These are phyloP conservation scores for Hymenopus coronatus DNA, from an alignment of 2,888 invertebrate species.

Conservation along the genomic window DNA sequence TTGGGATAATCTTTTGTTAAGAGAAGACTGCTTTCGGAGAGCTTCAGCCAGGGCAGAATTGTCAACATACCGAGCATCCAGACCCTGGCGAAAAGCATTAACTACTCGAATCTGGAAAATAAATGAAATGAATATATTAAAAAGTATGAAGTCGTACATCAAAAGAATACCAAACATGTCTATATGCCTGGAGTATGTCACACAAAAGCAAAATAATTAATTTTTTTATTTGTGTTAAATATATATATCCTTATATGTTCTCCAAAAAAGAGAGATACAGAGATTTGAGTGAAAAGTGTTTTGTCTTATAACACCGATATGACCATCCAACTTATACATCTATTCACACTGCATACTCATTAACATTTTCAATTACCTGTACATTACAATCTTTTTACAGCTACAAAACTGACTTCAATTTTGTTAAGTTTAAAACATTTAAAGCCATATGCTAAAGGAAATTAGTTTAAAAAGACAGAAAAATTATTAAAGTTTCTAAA, in stretches of 20 bases:
- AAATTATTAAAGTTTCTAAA: not conserved
- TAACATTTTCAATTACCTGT: not conserved
- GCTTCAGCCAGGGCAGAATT: slow-evolving; percentile 90
- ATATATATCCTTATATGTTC: not conserved
- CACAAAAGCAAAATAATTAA: not conserved
- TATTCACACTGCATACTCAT: not conserved
- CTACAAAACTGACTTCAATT: too few relatives aligned
- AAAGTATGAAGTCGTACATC: slow-evolving; percentile 22
- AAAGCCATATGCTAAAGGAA: not conserved
- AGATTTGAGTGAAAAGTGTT: not conserved
- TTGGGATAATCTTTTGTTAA: slow-evolving; percentile 88
- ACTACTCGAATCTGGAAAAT: slow-evolving; percentile 97
- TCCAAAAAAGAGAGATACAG: not conserved
- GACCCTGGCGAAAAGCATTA: slow-evolving; percentile 99
- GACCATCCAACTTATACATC: not conserved
- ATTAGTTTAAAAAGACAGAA: not conserved
- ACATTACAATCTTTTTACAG: too few relatives aligned
- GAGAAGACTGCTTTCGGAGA: slow-evolving; percentile 89
- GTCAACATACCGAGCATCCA: slow-evolving; percentile 92
- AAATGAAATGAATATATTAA: slow-evolving; percentile 35
- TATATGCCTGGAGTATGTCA: not conserved
- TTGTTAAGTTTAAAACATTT: not conserved
- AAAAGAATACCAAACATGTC: not conserved
- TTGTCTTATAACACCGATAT: not conserved
- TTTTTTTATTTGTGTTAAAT: too few relatives aligned